Base-by-base conservation (phyloP, 2,797 vertebrate genomes). In the Sebastes matsubarae region DNA sequence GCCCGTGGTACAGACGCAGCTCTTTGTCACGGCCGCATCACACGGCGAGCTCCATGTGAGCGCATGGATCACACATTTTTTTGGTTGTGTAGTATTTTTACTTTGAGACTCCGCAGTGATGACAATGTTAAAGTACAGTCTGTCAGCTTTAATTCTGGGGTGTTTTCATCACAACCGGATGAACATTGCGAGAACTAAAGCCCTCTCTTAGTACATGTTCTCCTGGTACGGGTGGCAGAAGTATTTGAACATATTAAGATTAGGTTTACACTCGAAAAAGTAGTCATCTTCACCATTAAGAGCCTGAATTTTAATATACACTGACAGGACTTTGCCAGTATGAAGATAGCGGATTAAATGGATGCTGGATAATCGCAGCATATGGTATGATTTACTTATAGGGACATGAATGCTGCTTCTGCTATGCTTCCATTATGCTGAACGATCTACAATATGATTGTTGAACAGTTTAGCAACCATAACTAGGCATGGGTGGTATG, bases 61-160 rank as follows among this genome's bases (percentile, higher is more conserved):
- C 52, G 25, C 71, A 79, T 13, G 71, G 81, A 87, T 90, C 81
- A 42, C 79, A 83, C 72, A 4, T 72, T 72, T 52, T 29, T 72
- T 34, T 38, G 46, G 59, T 67, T 77, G 25, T 60, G 65, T 65
- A 4, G 73, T 74, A 30, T 82, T 69, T 85, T 83, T 61, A 77
- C 80, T 82, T 75, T 84, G 61, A 87, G 65, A 87, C 1, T 50
- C 61, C 1, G 64, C 79, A 60, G 81, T 36, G 71, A 61, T 72
- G 83, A 79, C 42, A 72, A 75, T 50, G 85, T 85, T 80, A 63
- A 78, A 88, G 85, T 84, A 52, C 80, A 85, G 86, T 82, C 84
- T 88, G 84, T 87, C 92, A 69, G 82, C 72, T 88, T 89, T 84
- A 55, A 85, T 88, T 86, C 63, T 1, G 63, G 70, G 34, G 8